Percentiles rank a stretch among this genome's conserved stretches.
phyloP scores from a whole-genome alignment of 2,797 vertebrate species.

The Aeoliscus strigatus region DNA sequence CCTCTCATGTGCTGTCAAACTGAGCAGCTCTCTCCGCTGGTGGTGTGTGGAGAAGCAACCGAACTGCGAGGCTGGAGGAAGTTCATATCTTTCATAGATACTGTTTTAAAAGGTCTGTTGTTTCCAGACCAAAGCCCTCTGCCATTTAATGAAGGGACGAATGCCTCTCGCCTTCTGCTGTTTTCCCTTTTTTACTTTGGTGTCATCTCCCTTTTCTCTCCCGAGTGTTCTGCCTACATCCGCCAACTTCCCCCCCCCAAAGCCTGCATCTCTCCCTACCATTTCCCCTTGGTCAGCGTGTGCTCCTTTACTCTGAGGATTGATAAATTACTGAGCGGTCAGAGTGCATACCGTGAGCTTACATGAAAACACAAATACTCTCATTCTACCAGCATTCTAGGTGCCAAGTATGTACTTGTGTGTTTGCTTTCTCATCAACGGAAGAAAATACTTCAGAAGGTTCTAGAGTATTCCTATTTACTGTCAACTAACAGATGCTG shows the following conservation, averaged over 20 bases:
- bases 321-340: constrained; percentile 23
- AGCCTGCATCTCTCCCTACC: constrained; percentile 45
- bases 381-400: constrained; percentile 76
- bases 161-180: constrained; percentile 26
- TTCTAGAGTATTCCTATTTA: constrained; percentile 44
- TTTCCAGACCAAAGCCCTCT: constrained; percentile 44
- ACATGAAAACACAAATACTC: constrained; percentile 48
- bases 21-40: constrained; percentile 44
- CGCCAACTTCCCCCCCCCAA: constrained; percentile 53
- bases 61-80: constrained; percentile 40
- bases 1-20: constrained; percentile 46
- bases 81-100: constrained; percentile 44
- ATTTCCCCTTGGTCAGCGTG: constrained; percentile 24
- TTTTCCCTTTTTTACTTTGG: constrained; percentile 40
- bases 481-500: constrained; percentile 56
- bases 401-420: constrained; percentile 71
- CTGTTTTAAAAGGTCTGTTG: constrained; percentile 45
- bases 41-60: constrained; percentile 42
- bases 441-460: constrained; percentile 40
- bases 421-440: constrained; percentile 59
- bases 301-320: constrained; percentile 37
- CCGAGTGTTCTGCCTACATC: constrained; percentile 44
- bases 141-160: constrained; percentile 40
- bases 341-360: constrained; percentile 39
- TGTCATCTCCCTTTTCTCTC: constrained; percentile 37